phyloP scores from a whole-genome alignment of 2,797 vertebrate species.

The Tapirus indicus region DNA sequence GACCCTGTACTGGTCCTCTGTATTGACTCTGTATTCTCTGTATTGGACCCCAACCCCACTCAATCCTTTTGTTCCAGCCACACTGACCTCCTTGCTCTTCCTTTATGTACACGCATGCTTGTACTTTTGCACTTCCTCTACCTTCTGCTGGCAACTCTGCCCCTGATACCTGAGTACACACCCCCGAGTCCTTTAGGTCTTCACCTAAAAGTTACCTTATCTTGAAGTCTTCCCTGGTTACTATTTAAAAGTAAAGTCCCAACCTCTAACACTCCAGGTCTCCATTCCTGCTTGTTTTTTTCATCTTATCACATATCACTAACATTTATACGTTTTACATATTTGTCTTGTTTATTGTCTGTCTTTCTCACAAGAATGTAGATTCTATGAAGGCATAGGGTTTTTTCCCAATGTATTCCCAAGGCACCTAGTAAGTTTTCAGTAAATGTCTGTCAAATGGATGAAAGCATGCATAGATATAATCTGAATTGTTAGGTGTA shows the following conservation, averaged over 20 bases:
- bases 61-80: background rate
- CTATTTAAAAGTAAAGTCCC: background rate
- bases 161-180: background rate
- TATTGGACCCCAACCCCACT: background rate
- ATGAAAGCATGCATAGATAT: background rate
- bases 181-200: background rate
- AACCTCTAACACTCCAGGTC: background rate
- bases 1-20: background rate
- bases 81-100: background rate
- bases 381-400: background rate
- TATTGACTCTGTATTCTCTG: background rate
- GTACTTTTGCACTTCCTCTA: background rate
- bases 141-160: background rate
- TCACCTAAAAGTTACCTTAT: background rate
- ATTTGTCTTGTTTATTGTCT: background rate
- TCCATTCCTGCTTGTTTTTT: background rate
- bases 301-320: background rate
- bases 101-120: background rate
- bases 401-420: background rate
- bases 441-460: background rate
- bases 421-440: background rate
- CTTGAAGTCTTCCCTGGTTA: background rate
- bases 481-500: background rate
- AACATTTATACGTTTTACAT: background rate
- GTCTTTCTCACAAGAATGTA: background rate